These are phyloP conservation scores for Pollenia angustigena DNA, from an alignment of 2,888 invertebrate genomes.

Conservation along the genomic window DNA sequence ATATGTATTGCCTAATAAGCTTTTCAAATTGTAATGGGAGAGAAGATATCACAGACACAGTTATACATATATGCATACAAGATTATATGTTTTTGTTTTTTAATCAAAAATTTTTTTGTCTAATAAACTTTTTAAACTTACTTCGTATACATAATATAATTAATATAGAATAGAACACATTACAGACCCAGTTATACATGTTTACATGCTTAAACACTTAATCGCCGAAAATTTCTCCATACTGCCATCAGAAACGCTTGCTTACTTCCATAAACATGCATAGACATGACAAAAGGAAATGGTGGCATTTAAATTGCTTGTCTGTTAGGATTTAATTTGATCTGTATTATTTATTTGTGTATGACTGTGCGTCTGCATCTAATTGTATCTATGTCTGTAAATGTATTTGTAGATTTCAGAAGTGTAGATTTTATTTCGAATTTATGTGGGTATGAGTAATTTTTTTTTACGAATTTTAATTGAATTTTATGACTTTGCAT, in stretches of 20 bases:
- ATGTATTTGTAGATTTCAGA: slow-evolving; percentile 5
- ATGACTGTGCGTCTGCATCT: neutral
- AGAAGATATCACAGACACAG: no score
- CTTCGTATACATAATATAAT: slow-evolving; percentile 6
- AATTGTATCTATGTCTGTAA: neutral
- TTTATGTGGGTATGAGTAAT: neutral
- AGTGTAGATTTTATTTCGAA: slow-evolving; percentile 16
- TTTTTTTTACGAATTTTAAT: slow-evolving; percentile 46
- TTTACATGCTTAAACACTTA: slow-evolving; percentile 58
- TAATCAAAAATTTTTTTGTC: neutral
- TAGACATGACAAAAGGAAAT: slow-evolving; percentile 1
- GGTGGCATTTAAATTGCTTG: slow-evolving; percentile 53
- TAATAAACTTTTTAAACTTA: neutral
- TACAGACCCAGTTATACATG: slow-evolving; percentile 37
- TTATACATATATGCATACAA: neutral
- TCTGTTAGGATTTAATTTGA: slow-evolving; percentile 52
- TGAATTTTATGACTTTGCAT: slow-evolving; percentile 59
- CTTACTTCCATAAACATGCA: neutral
- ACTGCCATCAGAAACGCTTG: neutral
- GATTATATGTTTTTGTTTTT: neutral
- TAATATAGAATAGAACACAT: slow-evolving; percentile 25
- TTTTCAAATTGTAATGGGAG: no score
- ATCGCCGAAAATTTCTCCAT: slow-evolving; percentile 32
- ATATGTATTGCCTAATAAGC: no score
- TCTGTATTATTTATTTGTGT: slow-evolving; percentile 20